These are phyloP conservation scores for Phrynosoma blainvillii DNA, from an alignment of 2,113 vertebrate species.

Conservation along the genomic window DNA sequence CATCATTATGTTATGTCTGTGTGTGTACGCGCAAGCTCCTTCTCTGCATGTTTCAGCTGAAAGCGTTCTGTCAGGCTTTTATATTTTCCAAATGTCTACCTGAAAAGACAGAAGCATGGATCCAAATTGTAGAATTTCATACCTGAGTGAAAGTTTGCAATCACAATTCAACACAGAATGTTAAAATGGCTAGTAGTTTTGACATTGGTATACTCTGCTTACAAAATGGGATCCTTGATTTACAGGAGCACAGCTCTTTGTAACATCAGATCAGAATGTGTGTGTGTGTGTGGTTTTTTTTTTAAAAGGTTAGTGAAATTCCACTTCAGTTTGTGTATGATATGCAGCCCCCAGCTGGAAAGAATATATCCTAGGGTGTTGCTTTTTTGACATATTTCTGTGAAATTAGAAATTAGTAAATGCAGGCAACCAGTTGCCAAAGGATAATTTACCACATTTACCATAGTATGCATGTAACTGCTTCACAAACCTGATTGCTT, in stretches of 20 bases:
- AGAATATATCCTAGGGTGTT: not conserved
- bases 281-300: not conserved
- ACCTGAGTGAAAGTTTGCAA: not conserved
- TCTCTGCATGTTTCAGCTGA: not conserved
- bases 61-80: not conserved
- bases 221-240: not conserved
- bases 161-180: not conserved
- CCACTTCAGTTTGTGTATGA: too few species aligned
- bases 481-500: not conserved
- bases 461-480: not conserved
- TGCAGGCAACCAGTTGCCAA: not conserved
- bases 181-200: not conserved
- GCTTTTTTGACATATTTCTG: not conserved
- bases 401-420: not conserved
- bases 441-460: not conserved
- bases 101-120: not conserved
- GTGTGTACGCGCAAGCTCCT: not conserved
- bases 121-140: not conserved
- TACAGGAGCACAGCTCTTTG: not conserved
- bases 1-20: not conserved
- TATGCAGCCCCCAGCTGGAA: not conserved
- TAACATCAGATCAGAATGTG: constrained; percentile 3
- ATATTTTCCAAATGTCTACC: not conserved
- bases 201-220: not conserved
- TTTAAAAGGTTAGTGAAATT: not conserved